Evolutionary conservation across 2,113 vertebrate species (phyloP).

Genomic region (Aspiorhynchus laticeps): DNA sequence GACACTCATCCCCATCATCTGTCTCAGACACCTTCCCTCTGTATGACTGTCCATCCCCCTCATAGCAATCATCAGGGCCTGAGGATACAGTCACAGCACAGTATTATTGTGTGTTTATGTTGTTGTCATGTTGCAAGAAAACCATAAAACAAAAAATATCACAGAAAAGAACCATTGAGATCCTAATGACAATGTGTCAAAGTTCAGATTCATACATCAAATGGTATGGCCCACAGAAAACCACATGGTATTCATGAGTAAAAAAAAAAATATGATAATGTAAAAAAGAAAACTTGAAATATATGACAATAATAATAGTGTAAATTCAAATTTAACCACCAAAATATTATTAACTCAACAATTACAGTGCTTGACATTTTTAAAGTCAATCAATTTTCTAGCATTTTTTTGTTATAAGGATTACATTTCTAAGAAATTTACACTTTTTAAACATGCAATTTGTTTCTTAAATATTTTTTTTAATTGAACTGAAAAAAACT

Average conservation of each 20-base stretch:
- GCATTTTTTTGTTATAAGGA: not conserved
- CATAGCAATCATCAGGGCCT: constrained; percentile 75
- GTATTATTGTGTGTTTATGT: not conserved
- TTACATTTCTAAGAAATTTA: not conserved
- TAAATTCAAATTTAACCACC: not conserved
- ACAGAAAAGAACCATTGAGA: not conserved
- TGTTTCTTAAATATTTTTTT: not conserved
- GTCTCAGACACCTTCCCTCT: constrained; percentile 73
- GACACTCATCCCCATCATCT: constrained; percentile 69
- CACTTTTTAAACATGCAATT: not conserved
- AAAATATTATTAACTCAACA: not conserved
- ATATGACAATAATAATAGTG: not conserved
- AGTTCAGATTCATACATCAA: not conserved
- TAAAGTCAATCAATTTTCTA: not conserved
- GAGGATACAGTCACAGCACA: not conserved
- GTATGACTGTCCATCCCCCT: constrained; percentile 73
- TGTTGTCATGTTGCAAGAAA: not conserved
- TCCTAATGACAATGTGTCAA: not conserved
- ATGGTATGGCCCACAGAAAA: not conserved
- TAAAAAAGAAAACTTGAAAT: not conserved
- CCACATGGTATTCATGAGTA: not conserved
- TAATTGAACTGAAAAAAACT: not conserved
- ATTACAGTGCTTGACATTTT: not conserved
- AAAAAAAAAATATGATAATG: not conserved
- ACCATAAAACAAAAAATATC: not conserved